Percentiles rank a stretch among this genome's conserved stretches.
Conservation (phyloP, 2,888 invertebrate species). For the Phymatocera aterrima region DNA sequence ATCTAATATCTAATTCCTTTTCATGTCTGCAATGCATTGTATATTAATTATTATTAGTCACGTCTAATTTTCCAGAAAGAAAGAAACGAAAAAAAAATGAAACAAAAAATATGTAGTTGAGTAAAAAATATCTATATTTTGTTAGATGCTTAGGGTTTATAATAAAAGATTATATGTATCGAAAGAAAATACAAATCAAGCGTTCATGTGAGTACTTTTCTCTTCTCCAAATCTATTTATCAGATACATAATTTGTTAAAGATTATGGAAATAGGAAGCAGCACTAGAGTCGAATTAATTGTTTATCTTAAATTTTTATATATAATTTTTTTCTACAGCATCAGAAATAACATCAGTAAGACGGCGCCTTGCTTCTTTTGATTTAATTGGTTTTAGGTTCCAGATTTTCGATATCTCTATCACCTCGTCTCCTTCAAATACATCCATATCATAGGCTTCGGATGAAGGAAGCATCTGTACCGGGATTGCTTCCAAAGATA, state of each 20-base stretch:
- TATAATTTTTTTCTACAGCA: constrained; percentile 80
- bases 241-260: neutral
- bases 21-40: too few species aligned
- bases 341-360: constrained; percentile 82
- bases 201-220: neutral
- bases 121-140: constrained; percentile 69
- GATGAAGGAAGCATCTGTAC: constrained; percentile 78
- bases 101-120: constrained; percentile 42
- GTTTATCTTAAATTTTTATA: too few species aligned
- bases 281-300: too few species aligned
- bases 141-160: constrained; percentile 61
- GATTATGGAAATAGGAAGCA: neutral
- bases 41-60: too few species aligned
- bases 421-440: constrained; percentile 77
- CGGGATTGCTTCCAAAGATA: constrained; percentile 79
- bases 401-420: constrained; percentile 81
- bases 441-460: constrained; percentile 78
- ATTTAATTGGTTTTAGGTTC: constrained; percentile 79
- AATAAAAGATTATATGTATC: constrained; percentile 56
- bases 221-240: neutral
- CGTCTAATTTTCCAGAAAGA: too few species aligned
- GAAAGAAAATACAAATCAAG: neutral
- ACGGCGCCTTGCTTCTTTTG: constrained; percentile 78
- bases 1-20: too few species aligned
- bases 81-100: neutral